A percentile compares a stretch with the other conserved stretches of the same genome.
These are phyloP conservation scores for Hylaea fasciaria DNA, from an alignment of 2,888 invertebrate species.

Conservation along the genomic window DNA sequence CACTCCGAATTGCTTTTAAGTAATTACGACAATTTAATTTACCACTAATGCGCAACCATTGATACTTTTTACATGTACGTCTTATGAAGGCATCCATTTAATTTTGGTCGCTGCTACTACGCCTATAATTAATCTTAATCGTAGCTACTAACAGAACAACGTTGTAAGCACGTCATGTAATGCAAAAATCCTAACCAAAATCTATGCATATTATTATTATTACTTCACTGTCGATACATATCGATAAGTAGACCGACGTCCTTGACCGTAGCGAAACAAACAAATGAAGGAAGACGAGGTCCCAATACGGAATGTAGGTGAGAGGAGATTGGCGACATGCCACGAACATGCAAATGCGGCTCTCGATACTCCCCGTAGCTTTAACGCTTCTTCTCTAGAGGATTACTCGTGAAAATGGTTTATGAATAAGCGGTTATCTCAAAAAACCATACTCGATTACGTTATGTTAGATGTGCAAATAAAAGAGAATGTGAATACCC, in stretches of 20 bases:
- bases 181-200: no score
- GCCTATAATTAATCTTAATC: no score
- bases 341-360: constrained; percentile 54
- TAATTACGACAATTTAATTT: no score
- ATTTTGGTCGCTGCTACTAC: no score
- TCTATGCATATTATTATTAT: neutral
- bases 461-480: neutral
- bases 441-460: neutral
- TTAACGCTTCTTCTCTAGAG: constrained; percentile 11
- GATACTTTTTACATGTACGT: no score
- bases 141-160: no score
- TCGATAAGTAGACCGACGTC: constrained; percentile 34
- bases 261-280: constrained; percentile 51
- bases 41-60: no score
- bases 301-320: constrained; percentile 62
- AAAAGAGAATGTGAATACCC: no score
- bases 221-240: neutral
- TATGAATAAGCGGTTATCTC: neutral
- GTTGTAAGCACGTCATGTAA: no score
- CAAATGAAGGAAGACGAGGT: constrained; percentile 49
- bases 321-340: constrained; percentile 62
- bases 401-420: constrained; percentile 3
- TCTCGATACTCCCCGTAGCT: constrained; percentile 40
- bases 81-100: no score
- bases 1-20: no score